These are phyloP conservation scores for Drosophila infuscata DNA, from an alignment of 2,888 invertebrate species.

Conservation along the genomic window DNA sequence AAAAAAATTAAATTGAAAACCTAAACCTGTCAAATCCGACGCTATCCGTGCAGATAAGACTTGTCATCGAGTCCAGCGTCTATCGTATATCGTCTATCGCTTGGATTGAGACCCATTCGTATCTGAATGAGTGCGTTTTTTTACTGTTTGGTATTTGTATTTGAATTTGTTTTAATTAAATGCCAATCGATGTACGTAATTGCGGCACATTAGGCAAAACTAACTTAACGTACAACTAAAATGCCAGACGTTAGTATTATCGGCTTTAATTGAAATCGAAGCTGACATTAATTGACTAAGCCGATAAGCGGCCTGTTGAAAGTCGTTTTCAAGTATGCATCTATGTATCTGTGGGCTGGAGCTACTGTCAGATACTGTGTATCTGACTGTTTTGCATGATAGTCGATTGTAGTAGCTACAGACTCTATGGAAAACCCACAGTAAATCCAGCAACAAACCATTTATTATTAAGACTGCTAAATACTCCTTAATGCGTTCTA, in stretches of 20 bases:
- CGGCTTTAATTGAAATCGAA: constrained; percentile 68
- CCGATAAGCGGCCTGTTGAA: constrained; percentile 58
- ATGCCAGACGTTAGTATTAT: constrained; percentile 63
- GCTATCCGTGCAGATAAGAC: constrained; percentile 69
- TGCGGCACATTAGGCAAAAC: constrained; percentile 65
- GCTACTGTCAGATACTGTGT: constrained; percentile 11
- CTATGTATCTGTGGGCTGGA: constrained; percentile 11
- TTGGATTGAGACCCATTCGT: constrained; percentile 4
- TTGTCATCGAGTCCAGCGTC: constrained; percentile 32
- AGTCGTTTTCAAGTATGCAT: constrained; percentile 46
- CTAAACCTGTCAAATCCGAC: constrained; percentile 74
- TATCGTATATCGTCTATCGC: constrained; percentile 39
- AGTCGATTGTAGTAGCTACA: background rate
- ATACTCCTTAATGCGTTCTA: constrained; percentile 11
- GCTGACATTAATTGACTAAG: constrained; percentile 73
- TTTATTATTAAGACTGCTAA: background rate
- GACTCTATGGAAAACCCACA: constrained; percentile 9
- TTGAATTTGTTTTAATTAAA: constrained; percentile 75
- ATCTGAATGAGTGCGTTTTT: constrained; percentile 28
- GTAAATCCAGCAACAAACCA: background rate
- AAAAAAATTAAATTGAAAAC: constrained; percentile 46
- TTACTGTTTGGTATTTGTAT: constrained; percentile 11
- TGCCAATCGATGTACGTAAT: constrained; percentile 73
- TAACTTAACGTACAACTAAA: constrained; percentile 46
- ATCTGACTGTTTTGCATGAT: constrained; percentile 18